A percentile compares a stretch with the other conserved stretches of the same genome.
Evolutionary conservation across 2,888 invertebrate genomes (phyloP).

Genomic region (Chydorus sphaericus): DNA sequence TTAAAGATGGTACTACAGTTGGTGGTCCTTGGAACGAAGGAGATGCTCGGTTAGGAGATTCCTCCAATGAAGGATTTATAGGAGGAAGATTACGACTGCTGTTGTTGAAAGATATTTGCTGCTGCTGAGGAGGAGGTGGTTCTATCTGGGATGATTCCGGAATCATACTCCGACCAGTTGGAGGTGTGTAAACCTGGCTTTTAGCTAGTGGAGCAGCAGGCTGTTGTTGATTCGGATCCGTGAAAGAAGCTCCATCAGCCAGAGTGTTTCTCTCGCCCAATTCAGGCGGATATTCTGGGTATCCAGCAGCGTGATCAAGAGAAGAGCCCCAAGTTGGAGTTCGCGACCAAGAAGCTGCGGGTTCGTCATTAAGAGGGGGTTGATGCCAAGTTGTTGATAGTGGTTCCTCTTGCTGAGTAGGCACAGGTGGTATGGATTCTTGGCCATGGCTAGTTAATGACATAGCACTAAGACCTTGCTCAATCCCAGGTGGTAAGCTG

Average conservation of each 20-base stretch:
- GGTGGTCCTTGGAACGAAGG: background rate
- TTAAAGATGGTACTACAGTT: background rate
- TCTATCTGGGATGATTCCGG: background rate
- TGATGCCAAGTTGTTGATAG: too few relatives aligned
- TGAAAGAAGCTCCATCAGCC: constrained; percentile 9
- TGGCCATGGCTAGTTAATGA: background rate
- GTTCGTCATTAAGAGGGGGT: too few relatives aligned
- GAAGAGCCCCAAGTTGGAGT: constrained; percentile 2
- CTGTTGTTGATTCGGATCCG: background rate
- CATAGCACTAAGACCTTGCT: background rate
- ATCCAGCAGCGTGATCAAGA: background rate
- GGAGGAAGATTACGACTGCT: background rate
- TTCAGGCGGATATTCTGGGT: background rate
- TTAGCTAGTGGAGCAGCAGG: background rate
- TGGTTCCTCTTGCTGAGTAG: background rate
- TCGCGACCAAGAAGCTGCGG: background rate
- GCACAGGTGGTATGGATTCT: background rate
- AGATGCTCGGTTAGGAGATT: background rate
- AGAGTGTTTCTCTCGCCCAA: constrained; percentile 11
- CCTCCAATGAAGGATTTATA: background rate
- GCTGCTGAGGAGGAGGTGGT: background rate
- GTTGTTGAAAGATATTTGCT: background rate
- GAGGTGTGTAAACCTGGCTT: background rate
- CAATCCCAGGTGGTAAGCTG: background rate
- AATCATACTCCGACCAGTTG: background rate